A percentile compares a stretch with the other conserved stretches of the same genome.
phyloP scores from a whole-genome alignment of 37 sponge, comb jelly and placozoan species.

The Spongilla lacustris region DNA sequence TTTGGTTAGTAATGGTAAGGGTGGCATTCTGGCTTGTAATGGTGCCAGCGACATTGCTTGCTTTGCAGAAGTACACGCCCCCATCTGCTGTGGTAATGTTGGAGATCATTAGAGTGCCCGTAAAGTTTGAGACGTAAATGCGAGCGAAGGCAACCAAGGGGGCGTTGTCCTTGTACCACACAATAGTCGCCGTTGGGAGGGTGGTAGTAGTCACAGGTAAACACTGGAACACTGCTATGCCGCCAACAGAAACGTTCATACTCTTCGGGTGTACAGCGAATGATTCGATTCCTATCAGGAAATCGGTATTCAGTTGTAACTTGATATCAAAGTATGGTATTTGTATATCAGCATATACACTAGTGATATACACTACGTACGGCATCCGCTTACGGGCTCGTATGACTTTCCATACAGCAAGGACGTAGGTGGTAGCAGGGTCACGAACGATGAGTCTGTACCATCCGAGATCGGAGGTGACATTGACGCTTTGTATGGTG shows the following conservation, averaged over 20 bases:
- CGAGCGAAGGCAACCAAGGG: neutral
- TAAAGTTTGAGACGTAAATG: conserved; percentile 15
- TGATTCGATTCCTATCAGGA: neutral
- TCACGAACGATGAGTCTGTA: conserved; percentile 15
- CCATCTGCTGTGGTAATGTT: conserved; percentile 3
- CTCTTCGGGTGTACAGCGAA: neutral
- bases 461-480: neutral
- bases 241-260: conserved; percentile 2
- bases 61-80: conserved; percentile 22
- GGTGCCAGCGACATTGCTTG: neutral
- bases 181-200: neutral
- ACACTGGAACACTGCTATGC: conserved; percentile 26
- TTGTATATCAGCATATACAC: no score
- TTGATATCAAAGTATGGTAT: neutral
- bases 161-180: conserved; percentile 33
- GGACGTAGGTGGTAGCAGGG: neutral
- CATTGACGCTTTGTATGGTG: neutral
- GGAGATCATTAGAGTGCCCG: conserved; percentile 32
- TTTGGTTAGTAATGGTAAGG: neutral
- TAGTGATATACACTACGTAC: neutral
- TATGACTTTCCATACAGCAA: conserved; percentile 9
- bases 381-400: conserved; percentile 13
- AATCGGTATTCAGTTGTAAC: neutral
- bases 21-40: conserved; percentile 16
- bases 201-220: neutral